Base-by-base conservation (phyloP, 2,113 vertebrate genomes). In the Periophthalmus modestus region DNA sequence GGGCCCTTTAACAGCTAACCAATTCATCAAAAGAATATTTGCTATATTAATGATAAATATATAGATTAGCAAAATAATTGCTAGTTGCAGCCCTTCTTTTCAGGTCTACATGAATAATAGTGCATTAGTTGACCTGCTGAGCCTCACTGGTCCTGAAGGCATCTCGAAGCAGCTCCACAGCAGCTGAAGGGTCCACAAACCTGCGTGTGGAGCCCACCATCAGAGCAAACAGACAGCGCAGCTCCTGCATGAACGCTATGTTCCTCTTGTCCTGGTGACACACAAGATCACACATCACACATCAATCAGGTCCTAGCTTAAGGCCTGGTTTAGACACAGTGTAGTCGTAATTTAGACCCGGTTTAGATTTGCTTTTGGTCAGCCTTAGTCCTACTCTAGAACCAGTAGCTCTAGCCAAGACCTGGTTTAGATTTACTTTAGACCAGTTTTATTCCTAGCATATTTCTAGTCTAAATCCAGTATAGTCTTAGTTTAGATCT, bases 241-340 rank as follows among this genome's bases (percentile, higher is more conserved):
- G 94, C 81, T 99, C 98, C 85, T 97, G 96, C 98, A 99, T 97
- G 92, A 99, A 98, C 0, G 95, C 93, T 0, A 98, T 90, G 69
- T 98, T 99, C 89, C 97, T 95, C 89, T 97, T 98, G 87, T 96
- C 95, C 97, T 99, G 90, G 47, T 2, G 50, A 82, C 21, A 34
- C 15, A 76, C 33, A 23, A n/a, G 7, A 55, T 16, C 3, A 39
- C 39, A 39, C 39, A 55, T 16, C 3, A 39, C 39, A 39, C 39
- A 39, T 9, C 10, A 5, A 39, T 1, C 39, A 39, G 39, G 39
- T n/a, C n/a, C n/a, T n/a, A n/a, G n/a, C 39, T 36, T 36, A 21
- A 55, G 52, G 0, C 14, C 52, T 55, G 19, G 18, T n/a, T 21
- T n/a, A 21, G 52, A 0, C 52, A 19, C 4, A 7, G 54, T 21